Evolutionary conservation across 2,113 vertebrate species (phyloP).

Genomic region (Noturus placidus): DNA sequence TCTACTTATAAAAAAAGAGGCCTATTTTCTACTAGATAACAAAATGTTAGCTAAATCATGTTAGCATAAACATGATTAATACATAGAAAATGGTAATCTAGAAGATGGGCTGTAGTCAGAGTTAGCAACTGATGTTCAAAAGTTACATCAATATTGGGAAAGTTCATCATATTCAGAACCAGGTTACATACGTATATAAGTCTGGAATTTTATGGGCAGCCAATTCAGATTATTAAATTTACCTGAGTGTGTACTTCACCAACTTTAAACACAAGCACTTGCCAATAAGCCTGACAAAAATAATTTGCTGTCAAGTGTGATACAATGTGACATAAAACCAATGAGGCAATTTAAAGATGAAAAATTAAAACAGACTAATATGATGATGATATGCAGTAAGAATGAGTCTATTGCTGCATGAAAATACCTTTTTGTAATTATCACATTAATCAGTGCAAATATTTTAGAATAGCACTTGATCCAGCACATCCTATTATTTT

Average conservation of each 20-base stretch:
- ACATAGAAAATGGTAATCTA: neutral
- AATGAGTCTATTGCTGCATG: neutral
- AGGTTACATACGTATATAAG: neutral
- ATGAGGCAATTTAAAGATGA: neutral
- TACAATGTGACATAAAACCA: neutral
- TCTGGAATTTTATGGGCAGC: neutral
- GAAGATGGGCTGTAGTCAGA: neutral
- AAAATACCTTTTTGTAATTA: neutral
- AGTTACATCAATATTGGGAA: neutral
- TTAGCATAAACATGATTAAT: neutral
- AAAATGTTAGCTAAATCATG: neutral
- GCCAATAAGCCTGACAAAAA: neutral
- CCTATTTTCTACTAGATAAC: neutral
- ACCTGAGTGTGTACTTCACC: neutral
- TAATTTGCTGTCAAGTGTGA: neutral
- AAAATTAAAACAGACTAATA: neutral
- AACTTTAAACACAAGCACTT: neutral
- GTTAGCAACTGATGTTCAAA: neutral
- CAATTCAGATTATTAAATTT: neutral
- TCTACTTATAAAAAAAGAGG: neutral
- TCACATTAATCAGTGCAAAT: neutral
- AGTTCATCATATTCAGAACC: neutral
- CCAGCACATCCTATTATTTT: neutral
- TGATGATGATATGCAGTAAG: too few species aligned
- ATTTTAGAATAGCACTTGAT: neutral